Evolutionary conservation across 2,888 invertebrate genomes (phyloP), one percentile per base, ranked within the genome.

Genomic region (Aporophyla nigra): DNA sequence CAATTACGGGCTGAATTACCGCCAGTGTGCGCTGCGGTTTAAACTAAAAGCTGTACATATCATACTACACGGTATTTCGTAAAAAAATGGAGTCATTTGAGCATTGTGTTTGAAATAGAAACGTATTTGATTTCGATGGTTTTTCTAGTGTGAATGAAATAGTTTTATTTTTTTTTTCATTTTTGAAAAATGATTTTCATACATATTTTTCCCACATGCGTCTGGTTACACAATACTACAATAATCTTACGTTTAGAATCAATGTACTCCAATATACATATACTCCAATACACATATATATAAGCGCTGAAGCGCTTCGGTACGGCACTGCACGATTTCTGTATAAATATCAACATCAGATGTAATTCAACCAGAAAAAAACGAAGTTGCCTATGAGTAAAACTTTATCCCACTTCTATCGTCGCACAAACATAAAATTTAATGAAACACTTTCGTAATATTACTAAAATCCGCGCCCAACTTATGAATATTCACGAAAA

Each of bases 1-100:
- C 86, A 89, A 90, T 90, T 90, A 90, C 80, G 65, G 78, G 78
- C 74, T 74, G 78, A 87, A 89, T 88, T 84, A 87, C 82, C 80
- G 78, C 86, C 84, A 72, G 80, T 82, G 80, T 84, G 78, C 84
- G 83, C 75, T 85, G 87, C 77, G 85, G 86, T 83, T 82, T 76
- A 81, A 83, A 85, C 85, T 84, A 76, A 87, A 85, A 84, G 85
- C 78, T 73, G 62, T 66, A 76, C 73, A 71, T 82, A 85, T 83
- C 63, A 78, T 78, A 81, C 58, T 74, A 76, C 67, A 33, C 4
- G 56, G 5, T n/a, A 3, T n/a, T 24, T 19, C 33, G 19, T 24
- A 67, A 69, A 80, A 33, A 51, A 10, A 19, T 16, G n/a, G 1
- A n/a, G 9, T 16, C 19, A 1, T 24, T 10, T 40, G 16, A 49